A percentile compares a stretch with the other conserved stretches of the same genome.
Evolutionary conservation across 2,113 vertebrate genomes (phyloP).

Genomic region (Caranx ignobilis): DNA sequence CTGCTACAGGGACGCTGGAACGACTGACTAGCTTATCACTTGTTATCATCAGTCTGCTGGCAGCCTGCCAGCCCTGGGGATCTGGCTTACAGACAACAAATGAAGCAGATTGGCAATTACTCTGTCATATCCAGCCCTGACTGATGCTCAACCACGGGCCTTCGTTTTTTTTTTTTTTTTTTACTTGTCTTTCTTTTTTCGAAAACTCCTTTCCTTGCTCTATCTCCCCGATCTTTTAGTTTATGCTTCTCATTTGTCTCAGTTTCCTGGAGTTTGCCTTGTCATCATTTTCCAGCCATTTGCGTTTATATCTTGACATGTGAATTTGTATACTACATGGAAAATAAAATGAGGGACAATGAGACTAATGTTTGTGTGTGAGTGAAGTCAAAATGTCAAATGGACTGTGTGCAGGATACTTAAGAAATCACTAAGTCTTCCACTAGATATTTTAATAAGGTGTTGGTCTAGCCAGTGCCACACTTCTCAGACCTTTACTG

Average conservation of each 20-base stretch:
- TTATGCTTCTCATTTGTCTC: slow-evolving; percentile 18
- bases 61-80: slow-evolving; percentile 53
- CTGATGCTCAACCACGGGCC: slow-evolving; percentile 23
- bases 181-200: slow-evolving; percentile 8
- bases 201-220: neutral
- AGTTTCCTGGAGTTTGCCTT: slow-evolving; percentile 27
- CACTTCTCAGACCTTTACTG: neutral
- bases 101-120: slow-evolving; percentile 75
- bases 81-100: slow-evolving; percentile 72
- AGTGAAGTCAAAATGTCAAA: slow-evolving; percentile 15
- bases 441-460: neutral
- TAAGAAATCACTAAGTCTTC: neutral
- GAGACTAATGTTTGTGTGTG: slow-evolving; percentile 4
- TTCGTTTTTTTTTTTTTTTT: neutral
- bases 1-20: slow-evolving; percentile 51
- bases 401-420: neutral
- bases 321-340: slow-evolving; percentile 32
- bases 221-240: slow-evolving; percentile 16
- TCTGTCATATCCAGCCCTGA: slow-evolving; percentile 61
- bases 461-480: neutral
- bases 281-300: slow-evolving; percentile 43
- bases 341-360: slow-evolving; percentile 27
- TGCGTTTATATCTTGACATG: slow-evolving; percentile 41
- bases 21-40: slow-evolving; percentile 71
- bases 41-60: slow-evolving; percentile 71